Evolutionary conservation across 92 coral and sea anemone genomes (phyloP), one percentile per base, ranked within the genome.

Genomic region (Metridium senile): DNA sequence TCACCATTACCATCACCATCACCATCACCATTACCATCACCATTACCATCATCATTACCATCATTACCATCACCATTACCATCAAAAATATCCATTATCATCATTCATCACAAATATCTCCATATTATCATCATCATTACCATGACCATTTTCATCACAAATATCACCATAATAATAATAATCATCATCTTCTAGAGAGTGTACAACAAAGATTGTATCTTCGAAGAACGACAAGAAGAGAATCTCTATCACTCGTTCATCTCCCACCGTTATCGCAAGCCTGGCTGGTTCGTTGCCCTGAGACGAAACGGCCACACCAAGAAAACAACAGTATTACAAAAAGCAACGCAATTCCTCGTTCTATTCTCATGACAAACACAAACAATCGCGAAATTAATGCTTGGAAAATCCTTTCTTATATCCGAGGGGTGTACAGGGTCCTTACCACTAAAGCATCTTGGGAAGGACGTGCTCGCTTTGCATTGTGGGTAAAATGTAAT

Each of bases 211-310:
- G 80, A 74, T 23, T 64, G 64, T 26, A 51, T 76, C 0, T 39
- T 76, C 13, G 65, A 76, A 20, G 81, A 76, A 19, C 52, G 65
- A 46, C 73, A 65, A 52, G 81, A 77, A 56, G 82, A 77, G 66
- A 77, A 77, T 45, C 65, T 77, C 56, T 77, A 77, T 43, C 82
- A 77, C 28, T 77, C 82, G n/a, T 77, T 77, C 66, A 21, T 9
- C 9, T 77, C 82, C 13, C 74, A 77, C 49, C 82, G 82, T n/a
- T 67, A 77, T 32, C 59, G 72, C 22, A 65, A 66, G 3, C 25
- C 26, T 2, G 74, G 74, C 34, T 77, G 82, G 82, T 77, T 28
- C 67, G 67, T 77, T 28, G 82, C 82, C 9, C 47, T 77, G 35
- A 46, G 74, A 67, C 26, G 82, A 51, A 77, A 77, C 67, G 82